phyloP scores from a whole-genome alignment of 2,797 vertebrate species.

The Pteropus rufus region DNA sequence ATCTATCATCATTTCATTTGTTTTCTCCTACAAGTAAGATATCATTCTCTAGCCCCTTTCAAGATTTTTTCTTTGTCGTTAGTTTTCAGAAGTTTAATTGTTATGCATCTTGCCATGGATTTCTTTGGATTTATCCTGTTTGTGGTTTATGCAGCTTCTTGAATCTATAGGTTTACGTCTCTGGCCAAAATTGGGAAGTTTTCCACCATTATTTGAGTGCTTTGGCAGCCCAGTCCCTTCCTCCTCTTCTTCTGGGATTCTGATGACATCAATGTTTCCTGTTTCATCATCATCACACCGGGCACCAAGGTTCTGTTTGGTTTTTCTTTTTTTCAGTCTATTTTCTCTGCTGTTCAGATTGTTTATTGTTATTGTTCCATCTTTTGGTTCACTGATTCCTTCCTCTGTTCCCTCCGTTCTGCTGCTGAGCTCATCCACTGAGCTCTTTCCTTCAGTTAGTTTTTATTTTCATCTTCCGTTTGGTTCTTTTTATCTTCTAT shows the following conservation, averaged over 20 bases:
- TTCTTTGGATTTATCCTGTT: background rate
- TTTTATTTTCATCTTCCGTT: background rate
- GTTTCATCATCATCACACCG: background rate
- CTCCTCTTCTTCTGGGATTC: background rate
- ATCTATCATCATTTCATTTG: background rate
- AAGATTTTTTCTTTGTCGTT: background rate
- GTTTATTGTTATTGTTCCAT: background rate
- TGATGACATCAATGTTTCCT: background rate
- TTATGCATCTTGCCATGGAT: background rate
- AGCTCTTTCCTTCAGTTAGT: background rate
- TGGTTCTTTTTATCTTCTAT: background rate
- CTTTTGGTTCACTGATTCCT: background rate
- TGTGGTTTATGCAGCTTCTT: background rate
- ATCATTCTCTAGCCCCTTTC: background rate
- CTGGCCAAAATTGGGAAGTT: background rate
- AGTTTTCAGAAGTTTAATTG: background rate
- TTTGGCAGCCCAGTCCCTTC: background rate
- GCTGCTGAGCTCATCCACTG: background rate
- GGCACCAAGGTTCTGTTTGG: background rate
- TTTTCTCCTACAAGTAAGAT: background rate
- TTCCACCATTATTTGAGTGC: background rate
- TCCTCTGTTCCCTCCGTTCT: background rate
- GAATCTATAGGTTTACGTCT: background rate
- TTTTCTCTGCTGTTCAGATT: background rate
- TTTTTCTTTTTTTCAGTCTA: background rate